Conservation (phyloP, 2,113 vertebrate species). For the Chelonoidis abingdonii region DNA sequence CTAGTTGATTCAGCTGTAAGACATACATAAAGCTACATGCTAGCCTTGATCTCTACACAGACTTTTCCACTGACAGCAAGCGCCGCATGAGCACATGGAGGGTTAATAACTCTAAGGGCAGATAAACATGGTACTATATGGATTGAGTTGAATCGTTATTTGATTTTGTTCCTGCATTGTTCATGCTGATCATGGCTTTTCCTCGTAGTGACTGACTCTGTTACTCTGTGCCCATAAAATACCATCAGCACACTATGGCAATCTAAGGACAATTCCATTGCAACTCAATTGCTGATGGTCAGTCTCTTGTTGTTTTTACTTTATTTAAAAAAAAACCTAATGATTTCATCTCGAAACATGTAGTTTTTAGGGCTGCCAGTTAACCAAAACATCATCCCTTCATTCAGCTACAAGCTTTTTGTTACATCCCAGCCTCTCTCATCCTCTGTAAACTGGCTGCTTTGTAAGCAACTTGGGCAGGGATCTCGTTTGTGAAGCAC, state of each 20-base stretch:
- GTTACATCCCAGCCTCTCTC: accelerated
- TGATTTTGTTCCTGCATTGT: not conserved
- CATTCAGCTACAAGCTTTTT: not conserved
- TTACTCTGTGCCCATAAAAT: not conserved
- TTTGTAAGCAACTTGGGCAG: not conserved
- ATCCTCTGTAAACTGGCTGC: not conserved
- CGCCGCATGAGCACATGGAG: not conserved
- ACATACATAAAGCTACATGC: not conserved
- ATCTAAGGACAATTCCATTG: not conserved
- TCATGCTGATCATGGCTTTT: not conserved
- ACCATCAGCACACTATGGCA: not conserved
- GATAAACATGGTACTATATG: not conserved
- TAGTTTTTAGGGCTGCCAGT: not conserved
- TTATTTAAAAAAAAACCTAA: too few relatives aligned
- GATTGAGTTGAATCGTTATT: not conserved
- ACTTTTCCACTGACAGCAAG: not conserved
- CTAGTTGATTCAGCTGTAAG: not conserved
- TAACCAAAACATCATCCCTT: not conserved
- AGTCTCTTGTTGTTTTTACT: not conserved
- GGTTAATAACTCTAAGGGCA: not conserved
- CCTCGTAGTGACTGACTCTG: not conserved
- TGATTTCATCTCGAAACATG: not conserved
- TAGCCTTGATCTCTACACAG: not conserved
- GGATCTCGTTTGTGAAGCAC: not conserved
- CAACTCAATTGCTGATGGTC: not conserved